Conservation (phyloP, 2,888 invertebrate genomes). For the Polyommatus icarus region DNA sequence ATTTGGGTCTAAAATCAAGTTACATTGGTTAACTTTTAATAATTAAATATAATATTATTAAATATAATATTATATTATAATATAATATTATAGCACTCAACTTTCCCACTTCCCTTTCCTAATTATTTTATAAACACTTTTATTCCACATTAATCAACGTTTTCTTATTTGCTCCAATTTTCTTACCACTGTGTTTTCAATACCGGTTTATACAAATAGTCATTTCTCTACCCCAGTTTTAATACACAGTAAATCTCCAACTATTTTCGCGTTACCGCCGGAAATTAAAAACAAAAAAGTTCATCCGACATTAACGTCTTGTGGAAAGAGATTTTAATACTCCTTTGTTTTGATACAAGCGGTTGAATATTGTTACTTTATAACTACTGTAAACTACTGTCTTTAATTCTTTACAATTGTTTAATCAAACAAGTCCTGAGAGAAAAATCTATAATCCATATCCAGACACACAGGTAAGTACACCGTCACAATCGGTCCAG, state of each 20-base stretch:
- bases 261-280: slow-evolving; percentile 26
- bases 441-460: too few relatives aligned
- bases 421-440: too few relatives aligned
- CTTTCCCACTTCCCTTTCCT: not conserved
- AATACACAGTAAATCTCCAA: slow-evolving; percentile 24
- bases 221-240: not conserved
- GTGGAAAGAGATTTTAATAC: slow-evolving; percentile 62
- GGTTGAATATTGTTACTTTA: too few relatives aligned
- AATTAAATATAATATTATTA: too few relatives aligned
- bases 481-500: not conserved
- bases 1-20: too few relatives aligned
- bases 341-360: slow-evolving; percentile 16
- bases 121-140: not conserved
- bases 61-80: too few relatives aligned
- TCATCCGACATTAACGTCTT: slow-evolving; percentile 70
- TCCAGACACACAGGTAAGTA: too few relatives aligned
- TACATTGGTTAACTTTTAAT: too few relatives aligned
- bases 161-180: slow-evolving; percentile 1
- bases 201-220: slow-evolving; percentile 1
- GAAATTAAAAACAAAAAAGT: slow-evolving; percentile 43
- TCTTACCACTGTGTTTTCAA: not conserved
- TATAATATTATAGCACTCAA: too few relatives aligned
- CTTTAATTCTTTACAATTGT: too few relatives aligned
- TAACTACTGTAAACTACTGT: too few relatives aligned
- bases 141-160: not conserved